Percentiles rank a stretch among this genome's conserved stretches.
phyloP scores from a whole-genome alignment of 2,888 invertebrate genomes.

The Vanessa cardui region DNA sequence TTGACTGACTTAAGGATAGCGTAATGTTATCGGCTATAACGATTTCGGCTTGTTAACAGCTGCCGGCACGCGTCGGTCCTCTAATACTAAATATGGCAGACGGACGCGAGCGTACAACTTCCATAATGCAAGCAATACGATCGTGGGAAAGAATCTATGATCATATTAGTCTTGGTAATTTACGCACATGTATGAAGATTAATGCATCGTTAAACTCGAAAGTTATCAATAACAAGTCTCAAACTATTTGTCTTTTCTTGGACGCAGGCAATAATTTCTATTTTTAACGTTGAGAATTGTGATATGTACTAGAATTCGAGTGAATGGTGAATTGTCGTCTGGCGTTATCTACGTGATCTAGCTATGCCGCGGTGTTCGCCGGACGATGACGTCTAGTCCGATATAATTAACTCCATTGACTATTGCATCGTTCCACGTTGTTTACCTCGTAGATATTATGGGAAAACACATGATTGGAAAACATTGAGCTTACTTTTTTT shows the following conservation, averaged over 20 bases:
- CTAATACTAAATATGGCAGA: conserved; percentile 73
- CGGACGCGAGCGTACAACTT: conserved; percentile 53
- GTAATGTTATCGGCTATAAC: conserved; percentile 40
- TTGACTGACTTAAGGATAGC: conserved; percentile 11
- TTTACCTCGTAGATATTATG: conserved; percentile 56
- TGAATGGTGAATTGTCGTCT: conserved; percentile 60
- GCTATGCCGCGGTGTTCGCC: conserved; percentile 49
- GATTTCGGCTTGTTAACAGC: conserved; percentile 50
- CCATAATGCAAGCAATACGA: conserved; percentile 55
- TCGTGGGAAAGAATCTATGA: conserved; percentile 63
- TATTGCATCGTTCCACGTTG: conserved; percentile 47
- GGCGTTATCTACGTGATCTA: conserved; percentile 59
- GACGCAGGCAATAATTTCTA: background rate
- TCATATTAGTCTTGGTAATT: conserved; percentile 43
- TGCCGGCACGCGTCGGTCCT: conserved; percentile 64
- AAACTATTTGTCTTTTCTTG: no score
- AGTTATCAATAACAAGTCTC: no score
- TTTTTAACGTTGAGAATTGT: background rate
- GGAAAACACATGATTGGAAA: conserved; percentile 39
- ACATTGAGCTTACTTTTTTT: background rate
- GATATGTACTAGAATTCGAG: conserved; percentile 11
- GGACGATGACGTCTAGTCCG: conserved; percentile 60
- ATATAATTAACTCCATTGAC: conserved; percentile 71
- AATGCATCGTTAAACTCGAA: background rate
- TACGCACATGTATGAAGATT: conserved; percentile 10